A percentile compares a stretch with the other conserved stretches of the same genome.
Evolutionary conservation across 1,140 invertebrate species (phyloP).

Genomic region (Bombus polaris): DNA sequence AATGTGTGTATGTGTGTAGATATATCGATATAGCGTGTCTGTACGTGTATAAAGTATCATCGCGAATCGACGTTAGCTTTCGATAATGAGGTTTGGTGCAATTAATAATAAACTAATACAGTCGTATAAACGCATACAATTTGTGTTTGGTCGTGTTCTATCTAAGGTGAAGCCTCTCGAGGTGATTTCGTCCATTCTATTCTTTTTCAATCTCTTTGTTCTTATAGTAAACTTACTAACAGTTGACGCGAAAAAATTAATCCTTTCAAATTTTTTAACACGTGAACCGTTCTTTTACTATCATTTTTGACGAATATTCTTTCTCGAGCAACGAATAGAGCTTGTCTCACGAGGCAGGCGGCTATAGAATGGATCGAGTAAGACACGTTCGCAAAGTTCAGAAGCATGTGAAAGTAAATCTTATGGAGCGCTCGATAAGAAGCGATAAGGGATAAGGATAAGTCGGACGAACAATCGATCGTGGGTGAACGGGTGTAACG

Average conservation of each 20-base stretch:
- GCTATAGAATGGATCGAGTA: background rate
- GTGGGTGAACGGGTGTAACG: background rate
- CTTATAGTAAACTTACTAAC: background rate
- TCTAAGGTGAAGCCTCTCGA: background rate
- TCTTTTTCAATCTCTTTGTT: background rate
- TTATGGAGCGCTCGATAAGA: background rate
- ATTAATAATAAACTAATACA: conserved; percentile 16
- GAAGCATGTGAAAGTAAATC: conserved; percentile 5
- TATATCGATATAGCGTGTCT: background rate
- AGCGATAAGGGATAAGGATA: conserved; percentile 1
- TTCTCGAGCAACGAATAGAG: background rate
- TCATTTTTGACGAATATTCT: background rate
- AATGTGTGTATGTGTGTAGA: background rate
- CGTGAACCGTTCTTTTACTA: background rate
- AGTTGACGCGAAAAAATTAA: background rate
- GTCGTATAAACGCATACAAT: conserved; percentile 20
- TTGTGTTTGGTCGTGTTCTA: conserved; percentile 34
- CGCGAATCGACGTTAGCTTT: background rate
- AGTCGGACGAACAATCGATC: conserved; percentile 5
- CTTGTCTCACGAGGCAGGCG: background rate
- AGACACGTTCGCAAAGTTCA: background rate
- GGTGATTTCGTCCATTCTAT: background rate
- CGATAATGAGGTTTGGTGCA: conserved; percentile 28
- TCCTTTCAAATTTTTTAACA: background rate
- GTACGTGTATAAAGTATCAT: background rate